Evolutionary conservation across 2,113 vertebrate genomes (phyloP).

Genomic region (Helogale parvula): DNA sequence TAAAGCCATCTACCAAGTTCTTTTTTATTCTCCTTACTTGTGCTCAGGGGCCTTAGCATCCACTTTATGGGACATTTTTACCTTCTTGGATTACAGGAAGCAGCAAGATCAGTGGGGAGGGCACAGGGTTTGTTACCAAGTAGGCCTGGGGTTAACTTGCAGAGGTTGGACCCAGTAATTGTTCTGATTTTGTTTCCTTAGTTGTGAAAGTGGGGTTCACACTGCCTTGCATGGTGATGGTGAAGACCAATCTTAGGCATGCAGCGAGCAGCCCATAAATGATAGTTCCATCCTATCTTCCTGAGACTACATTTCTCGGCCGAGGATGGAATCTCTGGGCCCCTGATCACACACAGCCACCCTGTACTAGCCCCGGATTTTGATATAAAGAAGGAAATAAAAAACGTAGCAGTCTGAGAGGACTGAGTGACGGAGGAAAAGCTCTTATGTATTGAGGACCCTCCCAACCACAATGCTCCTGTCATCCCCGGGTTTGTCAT

Average conservation of each 20-base stretch:
- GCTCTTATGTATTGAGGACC: neutral
- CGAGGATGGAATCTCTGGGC: neutral
- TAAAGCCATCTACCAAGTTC: neutral
- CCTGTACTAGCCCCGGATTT: neutral
- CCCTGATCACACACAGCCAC: neutral
- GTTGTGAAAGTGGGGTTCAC: neutral
- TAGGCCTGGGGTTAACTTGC: neutral
- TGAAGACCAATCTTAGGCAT: neutral
- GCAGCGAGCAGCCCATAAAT: neutral
- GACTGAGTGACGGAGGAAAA: neutral
- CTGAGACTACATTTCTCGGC: neutral
- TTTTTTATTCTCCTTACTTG: neutral
- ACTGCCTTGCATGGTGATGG: neutral
- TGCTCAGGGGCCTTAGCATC: neutral
- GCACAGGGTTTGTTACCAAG: neutral
- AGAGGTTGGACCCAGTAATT: neutral
- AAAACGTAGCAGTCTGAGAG: neutral
- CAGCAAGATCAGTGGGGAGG: neutral
- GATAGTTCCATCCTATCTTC: neutral
- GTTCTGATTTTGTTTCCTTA: neutral
- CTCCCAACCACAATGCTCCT: neutral
- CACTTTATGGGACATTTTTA: neutral
- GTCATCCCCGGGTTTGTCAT: conserved; percentile 54
- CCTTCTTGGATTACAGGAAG: neutral
- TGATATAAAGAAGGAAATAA: conserved; percentile 14